phyloP scores from a whole-genome alignment of 92 coral and sea anemone species.

The Porites evermanni region DNA sequence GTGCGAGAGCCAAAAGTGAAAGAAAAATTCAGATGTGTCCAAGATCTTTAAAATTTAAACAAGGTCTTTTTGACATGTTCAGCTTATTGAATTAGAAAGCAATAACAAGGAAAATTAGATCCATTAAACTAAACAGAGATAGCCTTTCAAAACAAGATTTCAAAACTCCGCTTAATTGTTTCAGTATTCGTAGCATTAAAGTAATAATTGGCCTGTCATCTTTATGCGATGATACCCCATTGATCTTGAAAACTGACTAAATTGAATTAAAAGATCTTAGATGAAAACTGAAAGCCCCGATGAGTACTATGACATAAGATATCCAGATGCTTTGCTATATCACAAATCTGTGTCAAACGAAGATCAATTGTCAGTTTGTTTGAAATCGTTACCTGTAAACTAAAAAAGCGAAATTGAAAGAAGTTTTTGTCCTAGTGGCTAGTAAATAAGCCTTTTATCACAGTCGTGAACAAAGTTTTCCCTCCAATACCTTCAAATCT shows the following conservation, averaged over 20 bases:
- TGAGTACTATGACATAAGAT: not conserved
- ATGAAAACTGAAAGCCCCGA: conserved; percentile 4
- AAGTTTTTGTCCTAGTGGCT: not conserved
- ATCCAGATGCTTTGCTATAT: not conserved
- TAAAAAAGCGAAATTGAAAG: not conserved
- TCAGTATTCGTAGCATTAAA: conserved; percentile 45
- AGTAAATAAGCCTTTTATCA: not conserved
- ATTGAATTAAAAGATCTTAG: conserved; percentile 33
- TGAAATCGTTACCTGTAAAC: not conserved
- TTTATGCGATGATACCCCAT: conserved; percentile 51
- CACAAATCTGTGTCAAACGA: not conserved
- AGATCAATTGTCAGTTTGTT: not conserved
- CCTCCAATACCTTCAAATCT: not conserved
- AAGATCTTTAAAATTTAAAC: conserved; percentile 26
- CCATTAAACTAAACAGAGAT: conserved; percentile 65
- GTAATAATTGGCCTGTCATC: conserved; percentile 47
- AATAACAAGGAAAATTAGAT: conserved; percentile 61
- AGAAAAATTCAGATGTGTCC: not conserved
- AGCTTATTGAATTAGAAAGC: conserved; percentile 51
- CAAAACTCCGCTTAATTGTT: conserved; percentile 47
- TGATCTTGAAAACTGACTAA: conserved; percentile 44
- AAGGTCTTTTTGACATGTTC: conserved; percentile 34
- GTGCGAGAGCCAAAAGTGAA: not conserved
- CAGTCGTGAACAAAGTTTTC: not conserved
- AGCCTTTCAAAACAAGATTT: conserved; percentile 60